Conservation (phyloP, 2,797 vertebrate species). For the Falco berigora region DNA sequence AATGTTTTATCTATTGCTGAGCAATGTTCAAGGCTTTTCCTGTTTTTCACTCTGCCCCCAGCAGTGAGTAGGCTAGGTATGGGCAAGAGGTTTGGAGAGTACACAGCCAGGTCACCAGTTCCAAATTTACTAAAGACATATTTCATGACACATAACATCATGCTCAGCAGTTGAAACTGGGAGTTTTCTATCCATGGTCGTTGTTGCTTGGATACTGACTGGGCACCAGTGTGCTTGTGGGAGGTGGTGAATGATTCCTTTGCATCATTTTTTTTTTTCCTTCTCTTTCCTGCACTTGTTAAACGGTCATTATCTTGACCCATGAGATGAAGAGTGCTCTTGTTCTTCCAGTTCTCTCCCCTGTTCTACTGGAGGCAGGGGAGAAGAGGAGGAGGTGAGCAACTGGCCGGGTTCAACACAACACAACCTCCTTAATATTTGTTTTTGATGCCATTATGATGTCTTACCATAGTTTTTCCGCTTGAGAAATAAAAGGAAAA, state of each 20-base stretch:
- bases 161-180: not conserved
- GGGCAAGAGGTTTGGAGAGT: not conserved
- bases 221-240: not conserved
- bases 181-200: not conserved
- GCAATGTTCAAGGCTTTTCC: not conserved
- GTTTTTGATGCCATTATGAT: not conserved
- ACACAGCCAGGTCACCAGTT: not conserved
- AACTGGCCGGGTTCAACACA: not conserved
- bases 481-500: not conserved
- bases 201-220: not conserved
- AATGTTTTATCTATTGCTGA: not conserved
- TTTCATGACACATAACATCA: not conserved
- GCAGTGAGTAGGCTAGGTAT: not conserved
- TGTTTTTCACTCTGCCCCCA: not conserved
- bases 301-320: not conserved
- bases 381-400: not conserved
- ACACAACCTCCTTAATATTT: not conserved
- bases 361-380: not conserved
- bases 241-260: not conserved
- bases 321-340: not conserved
- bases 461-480: not conserved
- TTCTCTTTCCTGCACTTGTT: not conserved
- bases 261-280: not conserved
- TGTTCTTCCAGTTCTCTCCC: not conserved
- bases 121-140: not conserved